Conservation (phyloP, 23 tunicate species). For the Halocynthia aurantium region DNA sequence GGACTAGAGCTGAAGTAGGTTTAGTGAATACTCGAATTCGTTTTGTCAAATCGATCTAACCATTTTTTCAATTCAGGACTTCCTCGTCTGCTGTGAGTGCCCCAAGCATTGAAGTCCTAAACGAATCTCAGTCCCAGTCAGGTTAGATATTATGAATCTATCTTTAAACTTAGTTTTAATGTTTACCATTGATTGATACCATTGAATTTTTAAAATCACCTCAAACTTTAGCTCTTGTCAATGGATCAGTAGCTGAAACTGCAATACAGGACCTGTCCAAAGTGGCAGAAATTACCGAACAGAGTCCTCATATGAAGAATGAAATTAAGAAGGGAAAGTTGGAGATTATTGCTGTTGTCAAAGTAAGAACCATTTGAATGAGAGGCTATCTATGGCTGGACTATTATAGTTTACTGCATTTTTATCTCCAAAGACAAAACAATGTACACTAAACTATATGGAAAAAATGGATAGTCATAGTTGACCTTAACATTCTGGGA, state of each 20-base stretch:
- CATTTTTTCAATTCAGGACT: too few relatives aligned
- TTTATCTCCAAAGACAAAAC: not conserved
- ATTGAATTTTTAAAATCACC: too few relatives aligned
- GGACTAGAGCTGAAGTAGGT: too few relatives aligned
- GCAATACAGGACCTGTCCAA: slow-evolving; percentile 50
- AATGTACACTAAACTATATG: not conserved
- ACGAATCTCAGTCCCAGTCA: not conserved
- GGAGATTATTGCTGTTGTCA: slow-evolving; percentile 39
- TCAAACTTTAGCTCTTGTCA: slow-evolving; percentile 10
- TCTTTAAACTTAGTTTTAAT: not conserved
- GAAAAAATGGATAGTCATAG: too few relatives aligned
- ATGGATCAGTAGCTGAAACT: slow-evolving; percentile 51
- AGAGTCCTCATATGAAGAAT: slow-evolving; percentile 16
- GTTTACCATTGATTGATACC: too few relatives aligned
- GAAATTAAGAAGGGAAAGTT: slow-evolving; percentile 29
- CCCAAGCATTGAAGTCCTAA: too few relatives aligned
- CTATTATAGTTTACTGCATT: too few relatives aligned
- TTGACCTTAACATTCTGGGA: too few relatives aligned
- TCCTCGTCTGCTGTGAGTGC: too few relatives aligned
- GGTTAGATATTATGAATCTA: not conserved
- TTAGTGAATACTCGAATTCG: too few relatives aligned
- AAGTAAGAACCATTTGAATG: slow-evolving; percentile 3
- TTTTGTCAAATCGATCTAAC: too few relatives aligned
- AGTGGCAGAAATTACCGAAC: slow-evolving; percentile 7
- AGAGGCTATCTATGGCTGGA: too few relatives aligned